These are phyloP conservation scores for Pinctada fucata DNA, from an alignment of 2,888 invertebrate species.

Conservation along the genomic window DNA sequence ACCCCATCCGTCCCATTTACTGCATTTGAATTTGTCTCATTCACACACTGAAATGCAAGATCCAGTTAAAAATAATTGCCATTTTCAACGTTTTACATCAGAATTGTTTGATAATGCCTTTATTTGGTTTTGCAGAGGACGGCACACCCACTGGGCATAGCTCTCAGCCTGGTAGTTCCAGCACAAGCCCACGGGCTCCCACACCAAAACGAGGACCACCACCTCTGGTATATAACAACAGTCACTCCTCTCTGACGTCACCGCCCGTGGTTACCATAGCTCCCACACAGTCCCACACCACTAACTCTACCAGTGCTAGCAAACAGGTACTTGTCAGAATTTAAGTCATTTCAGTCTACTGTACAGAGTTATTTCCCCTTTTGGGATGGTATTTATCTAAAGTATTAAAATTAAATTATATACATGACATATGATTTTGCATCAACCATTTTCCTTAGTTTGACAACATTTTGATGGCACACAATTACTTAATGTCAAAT, in stretches of 20 bases:
- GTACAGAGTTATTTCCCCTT: background rate
- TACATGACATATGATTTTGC: no score
- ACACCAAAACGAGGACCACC: slow-evolving; percentile 72
- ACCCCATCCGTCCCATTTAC: no score
- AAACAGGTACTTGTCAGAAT: slow-evolving; percentile 59
- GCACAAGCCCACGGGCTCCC: slow-evolving; percentile 66
- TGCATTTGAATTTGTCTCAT: no score
- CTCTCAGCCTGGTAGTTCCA: slow-evolving; percentile 49
- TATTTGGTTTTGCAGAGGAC: slow-evolving; percentile 43
- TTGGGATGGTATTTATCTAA: background rate
- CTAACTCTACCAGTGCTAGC: slow-evolving; percentile 55
- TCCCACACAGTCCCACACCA: slow-evolving; percentile 71
- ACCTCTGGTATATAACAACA: slow-evolving; percentile 65
- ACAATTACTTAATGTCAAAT: no score
- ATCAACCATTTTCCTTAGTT: no score
- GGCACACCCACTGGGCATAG: slow-evolving; percentile 43
- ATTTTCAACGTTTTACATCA: no score
- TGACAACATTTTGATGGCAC: no score
- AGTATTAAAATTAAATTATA: background rate
- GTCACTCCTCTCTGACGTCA: slow-evolving; percentile 65
- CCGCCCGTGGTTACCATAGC: slow-evolving; percentile 77
- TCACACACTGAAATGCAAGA: no score
- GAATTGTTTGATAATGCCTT: no score
- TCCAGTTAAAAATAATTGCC: no score
- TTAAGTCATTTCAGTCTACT: no score